phyloP scores from a whole-genome alignment of 2,888 invertebrate species.

The Hecatera dysodea region DNA sequence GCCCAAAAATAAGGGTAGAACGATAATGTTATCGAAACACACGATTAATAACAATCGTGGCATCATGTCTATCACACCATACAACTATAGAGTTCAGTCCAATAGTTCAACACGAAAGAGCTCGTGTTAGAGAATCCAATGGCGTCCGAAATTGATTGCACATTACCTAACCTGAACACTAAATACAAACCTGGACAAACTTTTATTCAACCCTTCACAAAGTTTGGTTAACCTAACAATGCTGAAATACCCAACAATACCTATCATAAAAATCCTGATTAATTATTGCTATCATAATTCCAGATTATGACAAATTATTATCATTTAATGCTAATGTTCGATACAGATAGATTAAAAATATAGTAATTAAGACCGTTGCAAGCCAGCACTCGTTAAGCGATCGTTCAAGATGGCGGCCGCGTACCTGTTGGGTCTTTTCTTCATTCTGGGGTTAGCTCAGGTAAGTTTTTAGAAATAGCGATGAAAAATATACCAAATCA shows the following conservation, averaged over 20 bases:
- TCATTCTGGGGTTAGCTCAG: constrained; percentile 55
- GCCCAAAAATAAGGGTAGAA: no score
- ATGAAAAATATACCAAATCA: neutral
- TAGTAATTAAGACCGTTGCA: constrained; percentile 9
- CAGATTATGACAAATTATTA: constrained; percentile 46
- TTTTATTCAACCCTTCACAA: neutral
- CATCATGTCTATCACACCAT: no score
- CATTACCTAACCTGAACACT: no score
- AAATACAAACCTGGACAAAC: no score
- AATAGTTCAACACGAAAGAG: no score
- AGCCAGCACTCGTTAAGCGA: constrained; percentile 20
- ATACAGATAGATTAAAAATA: constrained; percentile 17
- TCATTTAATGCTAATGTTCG: constrained; percentile 51
- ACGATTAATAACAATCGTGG: no score
- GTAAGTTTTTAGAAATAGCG: constrained; percentile 28
- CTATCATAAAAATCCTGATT: constrained; percentile 45
- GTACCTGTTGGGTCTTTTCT: constrained; percentile 50
- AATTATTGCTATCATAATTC: constrained; percentile 50
- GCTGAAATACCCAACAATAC: constrained; percentile 32
- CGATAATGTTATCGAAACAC: no score
- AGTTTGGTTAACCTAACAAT: constrained; percentile 28
- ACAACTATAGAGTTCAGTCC: no score
- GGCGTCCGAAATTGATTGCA: no score
- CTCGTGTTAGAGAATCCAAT: no score
- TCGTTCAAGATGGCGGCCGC: constrained; percentile 48